Conservation (phyloP, 2,888 invertebrate species). For the Mythimna albipuncta region DNA sequence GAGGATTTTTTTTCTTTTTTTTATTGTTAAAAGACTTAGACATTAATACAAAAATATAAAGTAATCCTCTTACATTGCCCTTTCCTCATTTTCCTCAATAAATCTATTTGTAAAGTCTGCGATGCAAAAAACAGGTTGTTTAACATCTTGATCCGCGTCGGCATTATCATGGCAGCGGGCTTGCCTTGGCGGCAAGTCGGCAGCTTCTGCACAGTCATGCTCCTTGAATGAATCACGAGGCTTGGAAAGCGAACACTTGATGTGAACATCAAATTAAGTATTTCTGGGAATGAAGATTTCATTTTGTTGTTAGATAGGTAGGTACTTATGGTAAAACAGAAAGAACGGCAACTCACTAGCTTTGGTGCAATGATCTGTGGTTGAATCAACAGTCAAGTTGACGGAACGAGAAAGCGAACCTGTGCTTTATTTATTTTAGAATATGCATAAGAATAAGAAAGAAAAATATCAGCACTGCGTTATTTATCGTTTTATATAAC, state of each 20-base stretch:
- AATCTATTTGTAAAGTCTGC: slow-evolving; percentile 64
- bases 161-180: slow-evolving; percentile 69
- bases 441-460: no score
- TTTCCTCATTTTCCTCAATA: slow-evolving; percentile 39
- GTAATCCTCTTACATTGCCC: background rate
- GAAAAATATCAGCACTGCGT: no score
- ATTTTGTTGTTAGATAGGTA: background rate
- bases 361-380: background rate
- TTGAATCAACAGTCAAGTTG: background rate
- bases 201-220: slow-evolving; percentile 77
- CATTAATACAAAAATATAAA: background rate
- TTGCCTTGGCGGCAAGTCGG: slow-evolving; percentile 76
- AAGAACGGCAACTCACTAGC: background rate
- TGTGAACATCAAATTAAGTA: slow-evolving; percentile 37
- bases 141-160: slow-evolving; percentile 83
- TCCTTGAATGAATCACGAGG: slow-evolving; percentile 69
- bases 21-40: background rate
- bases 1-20: background rate
- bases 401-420: background rate
- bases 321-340: background rate
- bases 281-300: slow-evolving; percentile 8
- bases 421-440: background rate
- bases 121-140: slow-evolving; percentile 76
- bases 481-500: no score
- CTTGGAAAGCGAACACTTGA: slow-evolving; percentile 30